These are phyloP conservation scores for Crematogaster levior DNA, from an alignment of 2,888 invertebrate species.

Conservation along the genomic window DNA sequence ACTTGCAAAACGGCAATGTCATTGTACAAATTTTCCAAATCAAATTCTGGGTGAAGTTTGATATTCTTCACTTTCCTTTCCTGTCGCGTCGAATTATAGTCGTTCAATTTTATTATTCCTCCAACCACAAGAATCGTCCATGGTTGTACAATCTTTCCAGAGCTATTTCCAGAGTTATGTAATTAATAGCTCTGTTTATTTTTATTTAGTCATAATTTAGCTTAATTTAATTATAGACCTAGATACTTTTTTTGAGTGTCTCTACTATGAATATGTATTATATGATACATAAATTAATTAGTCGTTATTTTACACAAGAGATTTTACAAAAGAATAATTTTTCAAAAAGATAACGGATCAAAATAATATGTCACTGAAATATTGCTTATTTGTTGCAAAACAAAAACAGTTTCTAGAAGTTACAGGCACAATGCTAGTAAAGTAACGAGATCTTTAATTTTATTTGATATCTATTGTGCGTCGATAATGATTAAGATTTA, in stretches of 20 bases:
- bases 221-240: background rate
- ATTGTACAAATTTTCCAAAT: constrained; percentile 67
- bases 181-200: background rate
- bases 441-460: background rate
- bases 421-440: background rate
- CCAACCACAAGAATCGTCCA: constrained; percentile 73
- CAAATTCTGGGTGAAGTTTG: constrained; percentile 70
- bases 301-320: background rate
- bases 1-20: constrained; percentile 79
- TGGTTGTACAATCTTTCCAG: constrained; percentile 32
- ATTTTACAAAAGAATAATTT: background rate
- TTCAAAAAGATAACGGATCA: background rate
- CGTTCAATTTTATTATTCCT: constrained; percentile 71
- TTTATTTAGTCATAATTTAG: background rate
- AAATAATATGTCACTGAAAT: background rate
- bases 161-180: background rate
- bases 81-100: constrained; percentile 60
- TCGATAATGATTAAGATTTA: background rate
- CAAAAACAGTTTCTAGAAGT: background rate
- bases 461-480: background rate
- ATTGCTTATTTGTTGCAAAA: background rate
- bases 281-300: background rate
- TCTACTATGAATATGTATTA: no score
- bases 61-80: constrained; percentile 64
- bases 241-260: background rate